A percentile compares a stretch with the other conserved stretches of the same genome.
Evolutionary conservation across 92 coral and sea anemone species (phyloP).

Genomic region (Porites cylindrica): DNA sequence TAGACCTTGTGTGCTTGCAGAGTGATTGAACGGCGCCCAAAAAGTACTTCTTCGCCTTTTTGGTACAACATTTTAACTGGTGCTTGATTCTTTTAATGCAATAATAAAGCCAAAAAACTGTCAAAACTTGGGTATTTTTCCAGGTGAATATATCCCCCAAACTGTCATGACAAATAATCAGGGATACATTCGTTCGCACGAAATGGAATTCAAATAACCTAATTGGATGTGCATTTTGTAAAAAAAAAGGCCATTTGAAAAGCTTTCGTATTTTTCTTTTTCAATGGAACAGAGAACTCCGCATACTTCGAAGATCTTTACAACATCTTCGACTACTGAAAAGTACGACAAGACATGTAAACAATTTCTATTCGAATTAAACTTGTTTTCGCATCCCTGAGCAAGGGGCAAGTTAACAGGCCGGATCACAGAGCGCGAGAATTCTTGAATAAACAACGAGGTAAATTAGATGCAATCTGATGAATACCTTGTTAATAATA

Average conservation of each 20-base stretch:
- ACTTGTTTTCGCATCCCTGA: neutral
- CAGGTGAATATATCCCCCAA: no score
- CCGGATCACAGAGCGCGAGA: neutral
- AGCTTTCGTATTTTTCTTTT: neutral
- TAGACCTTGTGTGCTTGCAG: no score
- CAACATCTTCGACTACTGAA: neutral
- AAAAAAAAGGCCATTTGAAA: neutral
- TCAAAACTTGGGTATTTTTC: no score
- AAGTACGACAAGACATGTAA: neutral
- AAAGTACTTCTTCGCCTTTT: neutral
- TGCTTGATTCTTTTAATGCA: neutral
- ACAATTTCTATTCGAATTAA: neutral
- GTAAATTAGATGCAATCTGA: neutral
- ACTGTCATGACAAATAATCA: no score
- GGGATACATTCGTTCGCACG: no score
- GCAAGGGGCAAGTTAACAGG: neutral
- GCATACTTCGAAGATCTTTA: neutral
- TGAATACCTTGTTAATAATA: conserved; percentile 29
- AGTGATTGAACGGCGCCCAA: neutral
- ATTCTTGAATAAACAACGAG: neutral
- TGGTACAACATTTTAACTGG: neutral
- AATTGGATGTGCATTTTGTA: neutral
- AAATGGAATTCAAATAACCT: neutral
- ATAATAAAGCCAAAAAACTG: neutral
- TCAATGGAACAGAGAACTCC: neutral